A percentile compares a stretch with the other conserved stretches of the same genome.
Conservation (phyloP, 2,888 invertebrate genomes). For the Netelia inedita region DNA sequence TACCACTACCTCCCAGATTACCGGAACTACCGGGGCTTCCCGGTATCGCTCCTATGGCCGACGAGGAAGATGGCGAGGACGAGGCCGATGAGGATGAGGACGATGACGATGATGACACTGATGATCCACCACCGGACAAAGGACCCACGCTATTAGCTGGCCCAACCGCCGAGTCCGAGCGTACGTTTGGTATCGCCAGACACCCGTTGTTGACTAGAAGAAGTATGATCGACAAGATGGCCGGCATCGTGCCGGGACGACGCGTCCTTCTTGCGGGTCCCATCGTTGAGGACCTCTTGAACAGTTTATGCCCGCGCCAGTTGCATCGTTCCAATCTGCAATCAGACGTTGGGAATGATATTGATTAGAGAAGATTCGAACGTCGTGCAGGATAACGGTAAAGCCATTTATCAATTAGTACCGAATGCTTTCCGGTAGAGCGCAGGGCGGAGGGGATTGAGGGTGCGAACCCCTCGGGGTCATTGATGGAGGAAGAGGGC, state of each 20-base stretch:
- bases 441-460: not conserved
- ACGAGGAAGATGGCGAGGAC: constrained; percentile 75
- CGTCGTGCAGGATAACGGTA: constrained; percentile 27
- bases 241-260: constrained; percentile 69
- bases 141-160: constrained; percentile 77
- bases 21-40: constrained; percentile 73
- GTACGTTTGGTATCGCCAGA: constrained; percentile 72
- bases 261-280: constrained; percentile 75
- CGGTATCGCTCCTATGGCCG: constrained; percentile 76
- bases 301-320: constrained; percentile 73
- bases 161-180: constrained; percentile 76
- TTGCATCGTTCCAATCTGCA: constrained; percentile 81
- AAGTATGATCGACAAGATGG: constrained; percentile 64
- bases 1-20: constrained; percentile 59
- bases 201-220: constrained; percentile 57
- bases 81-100: constrained; percentile 72
- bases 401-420: constrained; percentile 59
- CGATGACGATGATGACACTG: constrained; percentile 65
- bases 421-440: not conserved
- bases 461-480: not conserved
- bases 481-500: not conserved
- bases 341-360: constrained; percentile 66
- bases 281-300: constrained; percentile 74
- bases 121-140: constrained; percentile 71
- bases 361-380: constrained; percentile 42